Evolutionary conservation across 2,113 vertebrate genomes (phyloP), one percentile per base, ranked within the genome.

Genomic region (Cynoglossus semilaevis): DNA sequence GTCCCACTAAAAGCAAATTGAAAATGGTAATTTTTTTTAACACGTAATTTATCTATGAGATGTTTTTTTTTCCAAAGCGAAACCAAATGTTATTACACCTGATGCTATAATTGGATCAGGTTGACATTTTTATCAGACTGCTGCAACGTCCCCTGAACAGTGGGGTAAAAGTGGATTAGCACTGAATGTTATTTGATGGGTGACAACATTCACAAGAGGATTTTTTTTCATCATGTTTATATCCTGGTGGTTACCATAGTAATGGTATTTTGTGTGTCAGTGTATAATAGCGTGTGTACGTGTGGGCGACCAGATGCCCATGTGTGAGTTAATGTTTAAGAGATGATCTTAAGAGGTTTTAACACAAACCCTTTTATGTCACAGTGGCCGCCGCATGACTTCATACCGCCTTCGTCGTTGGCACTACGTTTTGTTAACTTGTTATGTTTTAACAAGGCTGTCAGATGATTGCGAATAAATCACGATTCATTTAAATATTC

Each of bases 321-420:
- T 85, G 81, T 88, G 86, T 80, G 85, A 89, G 86, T 81, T 74
- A 84, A 83, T 85, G 83, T 88, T 88, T 87, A 86, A 82, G 79
- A 79, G 77, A 83, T 81, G 84, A 85, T 88, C 74, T 80, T 38
- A 63, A 29, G 76, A 67, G 85, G 81, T 67, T 80, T 84, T 68
- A 79, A 73, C 76, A 70, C 83, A 85, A 84, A 79, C 83, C 72
- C 71, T 78, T n/a, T 88, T 75, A 79, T 72, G 22, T 29, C 22
- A 83, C 64, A 65, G 71, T 73, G 71, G 70, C 45, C 42, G 74
- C 77, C 49, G 80, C 67, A 68, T 29, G 22, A 29, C 75, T 45
- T 77, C 82, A 85, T 81, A 83, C 79, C 85, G 76, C 72, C 85
- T 78, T 80, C 71, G 57, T 73, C 54, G 61, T 75, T 87, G 16